Conservation (phyloP, 2,888 invertebrate species). For the Synergus umbraculus region DNA sequence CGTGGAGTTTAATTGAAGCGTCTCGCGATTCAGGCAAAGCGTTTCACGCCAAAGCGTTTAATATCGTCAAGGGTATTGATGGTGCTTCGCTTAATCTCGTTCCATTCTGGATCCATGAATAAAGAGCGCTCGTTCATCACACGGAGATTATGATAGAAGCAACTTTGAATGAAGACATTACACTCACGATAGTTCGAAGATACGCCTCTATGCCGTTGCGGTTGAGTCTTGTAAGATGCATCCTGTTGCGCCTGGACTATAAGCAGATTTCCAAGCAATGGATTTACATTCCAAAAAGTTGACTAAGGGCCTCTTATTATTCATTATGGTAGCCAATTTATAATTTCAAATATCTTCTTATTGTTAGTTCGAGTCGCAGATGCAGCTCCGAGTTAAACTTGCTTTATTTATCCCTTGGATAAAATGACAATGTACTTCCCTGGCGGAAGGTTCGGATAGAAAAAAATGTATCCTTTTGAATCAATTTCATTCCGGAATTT, state of each 20-base stretch:
- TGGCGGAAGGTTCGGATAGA: no score
- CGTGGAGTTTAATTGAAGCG: slow-evolving; percentile 52
- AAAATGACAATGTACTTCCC: neutral
- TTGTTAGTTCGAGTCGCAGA: neutral
- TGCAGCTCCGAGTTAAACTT: neutral
- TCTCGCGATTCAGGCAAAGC: slow-evolving; percentile 48
- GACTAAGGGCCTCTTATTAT: slow-evolving; percentile 42
- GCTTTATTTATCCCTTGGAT: neutral
- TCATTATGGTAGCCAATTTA: slow-evolving; percentile 28
- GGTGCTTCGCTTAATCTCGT: slow-evolving; percentile 68
- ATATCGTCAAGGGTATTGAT: slow-evolving; percentile 63
- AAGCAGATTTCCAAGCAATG: slow-evolving; percentile 49
- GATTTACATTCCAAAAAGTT: slow-evolving; percentile 47
- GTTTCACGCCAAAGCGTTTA: slow-evolving; percentile 48
- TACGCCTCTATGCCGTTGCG: slow-evolving; percentile 49
- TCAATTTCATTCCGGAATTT: no score
- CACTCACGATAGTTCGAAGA: slow-evolving; percentile 62
- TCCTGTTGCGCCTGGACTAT: slow-evolving; percentile 49
- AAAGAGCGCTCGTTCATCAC: slow-evolving; percentile 73
- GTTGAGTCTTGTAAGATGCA: slow-evolving; percentile 41
- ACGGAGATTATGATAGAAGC: slow-evolving; percentile 72
- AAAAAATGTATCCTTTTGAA: no score
- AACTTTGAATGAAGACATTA: slow-evolving; percentile 71
- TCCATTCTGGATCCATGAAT: slow-evolving; percentile 67
- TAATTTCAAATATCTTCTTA: slow-evolving; percentile 33